Conservation (phyloP, 2,113 vertebrate species). For the Balaeniceps rex region DNA sequence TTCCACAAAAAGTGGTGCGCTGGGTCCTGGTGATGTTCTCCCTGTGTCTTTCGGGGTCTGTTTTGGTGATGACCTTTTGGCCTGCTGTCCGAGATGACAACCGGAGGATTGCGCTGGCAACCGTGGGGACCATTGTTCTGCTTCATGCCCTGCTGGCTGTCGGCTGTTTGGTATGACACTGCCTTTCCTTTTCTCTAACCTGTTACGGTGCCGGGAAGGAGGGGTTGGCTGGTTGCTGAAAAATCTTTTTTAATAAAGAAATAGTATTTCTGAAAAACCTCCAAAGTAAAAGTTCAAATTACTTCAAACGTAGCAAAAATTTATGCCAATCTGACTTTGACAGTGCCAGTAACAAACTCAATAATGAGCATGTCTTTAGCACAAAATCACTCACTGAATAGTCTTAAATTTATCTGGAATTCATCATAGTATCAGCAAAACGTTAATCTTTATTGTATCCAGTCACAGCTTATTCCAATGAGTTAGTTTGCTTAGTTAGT, state of each 20-base stretch:
- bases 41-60: constrained; percentile 89
- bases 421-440: neutral
- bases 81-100: constrained; percentile 91
- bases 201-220: neutral
- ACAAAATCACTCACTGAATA: neutral
- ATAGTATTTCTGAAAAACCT: neutral
- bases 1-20: constrained; percentile 81
- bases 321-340: neutral
- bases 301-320: neutral
- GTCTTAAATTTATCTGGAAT: neutral
- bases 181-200: neutral
- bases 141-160: constrained; percentile 89
- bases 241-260: neutral
- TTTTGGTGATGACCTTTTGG: constrained; percentile 94
- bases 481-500: neutral
- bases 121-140: constrained; percentile 74
- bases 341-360: neutral
- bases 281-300: neutral
- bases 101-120: constrained; percentile 78
- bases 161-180: constrained; percentile 85
- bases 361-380: neutral
- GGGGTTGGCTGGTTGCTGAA: neutral
- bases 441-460: neutral
- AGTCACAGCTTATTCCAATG: neutral
- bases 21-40: constrained; percentile 87